Evolutionary conservation across 1,140 invertebrate genomes (phyloP).

Genomic region (Gonioctena quinquepunctata): DNA sequence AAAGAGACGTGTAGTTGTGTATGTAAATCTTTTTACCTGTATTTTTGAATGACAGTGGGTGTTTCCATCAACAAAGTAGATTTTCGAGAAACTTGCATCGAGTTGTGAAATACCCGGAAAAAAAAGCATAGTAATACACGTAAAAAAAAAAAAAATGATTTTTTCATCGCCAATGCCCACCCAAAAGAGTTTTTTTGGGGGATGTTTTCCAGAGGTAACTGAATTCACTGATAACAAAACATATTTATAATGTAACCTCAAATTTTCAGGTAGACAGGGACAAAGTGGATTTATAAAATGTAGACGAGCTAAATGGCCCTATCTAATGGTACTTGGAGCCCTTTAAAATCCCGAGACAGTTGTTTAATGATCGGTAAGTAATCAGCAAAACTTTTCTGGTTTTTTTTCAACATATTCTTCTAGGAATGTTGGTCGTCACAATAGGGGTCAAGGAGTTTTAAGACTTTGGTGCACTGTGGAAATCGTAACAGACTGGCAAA

Average conservation of each 20-base stretch:
- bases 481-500: slow-evolving; percentile 98
- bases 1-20: too few relatives aligned
- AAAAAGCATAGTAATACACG: too few relatives aligned
- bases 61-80: too few relatives aligned
- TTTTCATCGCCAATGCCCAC: slow-evolving; percentile 71
- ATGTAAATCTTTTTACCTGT: too few relatives aligned
- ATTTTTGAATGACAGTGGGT: too few relatives aligned
- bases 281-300: slow-evolving; percentile 85
- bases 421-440: slow-evolving; percentile 96
- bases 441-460: slow-evolving; percentile 81
- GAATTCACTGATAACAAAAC: neutral
- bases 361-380: slow-evolving; percentile 87
- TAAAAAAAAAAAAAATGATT: too few relatives aligned
- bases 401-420: slow-evolving; percentile 35
- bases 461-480: slow-evolving; percentile 99
- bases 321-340: slow-evolving; percentile 97
- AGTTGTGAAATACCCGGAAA: too few relatives aligned
- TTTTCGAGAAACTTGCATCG: too few relatives aligned
- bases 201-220: slow-evolving; percentile 78
- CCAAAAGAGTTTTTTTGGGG: slow-evolving; percentile 77
- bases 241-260: slow-evolving; percentile 8
- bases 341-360: slow-evolving; percentile 98
- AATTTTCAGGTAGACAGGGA: slow-evolving; percentile 86
- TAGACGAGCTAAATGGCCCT: slow-evolving; percentile 86
- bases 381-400: neutral